A percentile compares a stretch with the other conserved stretches of the same genome.
Evolutionary conservation across 1,140 invertebrate species (phyloP).

Genomic region (Pissodes strobi): DNA sequence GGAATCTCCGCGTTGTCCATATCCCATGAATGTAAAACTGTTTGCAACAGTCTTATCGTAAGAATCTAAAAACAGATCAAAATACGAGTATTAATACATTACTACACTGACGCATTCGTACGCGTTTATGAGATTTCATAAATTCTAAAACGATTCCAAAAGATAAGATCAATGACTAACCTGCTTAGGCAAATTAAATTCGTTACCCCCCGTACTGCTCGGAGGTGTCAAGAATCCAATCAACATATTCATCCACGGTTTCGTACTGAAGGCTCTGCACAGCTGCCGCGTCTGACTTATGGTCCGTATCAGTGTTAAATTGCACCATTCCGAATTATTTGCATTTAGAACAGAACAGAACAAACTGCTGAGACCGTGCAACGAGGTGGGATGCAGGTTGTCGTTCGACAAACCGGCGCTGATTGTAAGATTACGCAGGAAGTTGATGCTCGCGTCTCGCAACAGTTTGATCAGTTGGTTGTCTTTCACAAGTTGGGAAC

Average conservation of each 20-base stretch:
- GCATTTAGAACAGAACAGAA: conserved; percentile 49
- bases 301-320: conserved; percentile 50
- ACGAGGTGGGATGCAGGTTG: conserved; percentile 46
- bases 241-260: conserved; percentile 80
- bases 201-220: conserved; percentile 43
- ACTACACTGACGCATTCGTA: too few species aligned
- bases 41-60: conserved; percentile 70
- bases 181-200: conserved; percentile 61
- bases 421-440: conserved; percentile 67
- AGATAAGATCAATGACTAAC: too few species aligned
- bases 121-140: too few species aligned
- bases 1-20: conserved; percentile 60
- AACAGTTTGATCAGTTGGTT: conserved; percentile 70
- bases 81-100: too few species aligned
- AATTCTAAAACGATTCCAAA: too few species aligned
- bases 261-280: conserved; percentile 75
- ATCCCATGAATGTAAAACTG: conserved; percentile 72
- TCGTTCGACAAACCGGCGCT: conserved; percentile 63
- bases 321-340: conserved; percentile 52
- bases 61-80: conserved; percentile 72
- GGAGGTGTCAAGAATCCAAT: conserved; percentile 67
- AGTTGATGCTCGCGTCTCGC: conserved; percentile 67
- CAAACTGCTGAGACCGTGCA: conserved; percentile 52
- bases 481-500: conserved; percentile 57
- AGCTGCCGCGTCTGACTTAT: conserved; percentile 69